phyloP scores from a whole-genome alignment of 2,888 invertebrate genomes.

The Caenorhabditis zanzibari region DNA sequence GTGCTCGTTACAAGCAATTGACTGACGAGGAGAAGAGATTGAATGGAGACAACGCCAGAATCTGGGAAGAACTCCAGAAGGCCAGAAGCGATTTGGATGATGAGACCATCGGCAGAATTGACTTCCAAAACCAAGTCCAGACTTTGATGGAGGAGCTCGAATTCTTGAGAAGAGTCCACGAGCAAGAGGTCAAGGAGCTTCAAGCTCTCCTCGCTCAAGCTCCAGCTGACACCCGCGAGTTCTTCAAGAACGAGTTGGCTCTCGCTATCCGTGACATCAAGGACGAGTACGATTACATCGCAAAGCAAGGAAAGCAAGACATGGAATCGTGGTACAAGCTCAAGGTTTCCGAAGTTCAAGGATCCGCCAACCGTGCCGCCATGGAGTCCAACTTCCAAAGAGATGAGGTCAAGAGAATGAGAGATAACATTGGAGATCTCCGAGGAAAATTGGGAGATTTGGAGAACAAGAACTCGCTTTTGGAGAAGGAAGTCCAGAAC shows the following conservation, averaged over 20 bases:
- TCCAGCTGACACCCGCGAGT: constrained; percentile 83
- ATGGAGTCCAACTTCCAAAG: constrained; percentile 85
- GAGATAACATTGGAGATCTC: constrained; percentile 72
- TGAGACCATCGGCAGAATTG: constrained; percentile 84
- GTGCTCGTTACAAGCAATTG: constrained; percentile 82
- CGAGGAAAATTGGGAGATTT: constrained; percentile 75
- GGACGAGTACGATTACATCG: constrained; percentile 85
- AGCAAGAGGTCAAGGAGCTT: constrained; percentile 84
- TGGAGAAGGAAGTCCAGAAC: constrained; percentile 82
- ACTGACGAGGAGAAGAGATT: constrained; percentile 83
- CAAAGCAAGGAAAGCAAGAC: constrained; percentile 84
- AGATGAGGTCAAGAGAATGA: constrained; percentile 83
- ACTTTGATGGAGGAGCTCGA: constrained; percentile 84
- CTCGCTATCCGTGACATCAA: constrained; percentile 86
- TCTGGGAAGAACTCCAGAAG: constrained; percentile 83
- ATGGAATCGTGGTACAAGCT: constrained; percentile 86
- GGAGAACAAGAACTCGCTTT: constrained; percentile 77
- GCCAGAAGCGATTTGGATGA: constrained; percentile 84
- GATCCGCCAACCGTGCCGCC: constrained; percentile 84
- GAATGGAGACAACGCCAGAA: constrained; percentile 80
- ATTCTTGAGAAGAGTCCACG: constrained; percentile 83
- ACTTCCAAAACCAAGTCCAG: constrained; percentile 84
- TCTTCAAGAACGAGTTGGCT: constrained; percentile 86
- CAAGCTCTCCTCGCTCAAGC: constrained; percentile 83
- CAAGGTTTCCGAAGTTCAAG: constrained; percentile 84